Evolutionary conservation across 2,888 invertebrate species (phyloP).

Genomic region (Julus scanicus): DNA sequence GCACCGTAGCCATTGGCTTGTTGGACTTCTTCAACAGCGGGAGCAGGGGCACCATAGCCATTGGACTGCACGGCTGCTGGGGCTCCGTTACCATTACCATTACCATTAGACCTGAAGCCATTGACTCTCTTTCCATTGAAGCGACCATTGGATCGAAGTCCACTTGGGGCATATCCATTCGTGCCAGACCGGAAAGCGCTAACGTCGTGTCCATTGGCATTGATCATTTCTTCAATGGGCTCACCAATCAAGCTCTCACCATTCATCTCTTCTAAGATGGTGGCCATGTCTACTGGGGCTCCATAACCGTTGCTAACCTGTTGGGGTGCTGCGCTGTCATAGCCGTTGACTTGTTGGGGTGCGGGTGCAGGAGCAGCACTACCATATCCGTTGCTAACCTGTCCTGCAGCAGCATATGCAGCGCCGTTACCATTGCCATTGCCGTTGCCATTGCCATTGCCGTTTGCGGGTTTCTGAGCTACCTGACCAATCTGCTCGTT

Average conservation of each 20-base stretch:
- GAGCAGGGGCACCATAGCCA: neutral
- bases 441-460: neutral
- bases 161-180: constrained; percentile 2
- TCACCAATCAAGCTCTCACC: constrained; percentile 22
- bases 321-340: constrained; percentile 15
- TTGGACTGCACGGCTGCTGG: constrained; percentile 4
- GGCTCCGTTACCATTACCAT: constrained; percentile 26
- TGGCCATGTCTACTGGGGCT: neutral
- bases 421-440: constrained; percentile 28
- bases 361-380: constrained; percentile 22
- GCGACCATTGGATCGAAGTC: constrained; percentile 21
- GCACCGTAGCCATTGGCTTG: constrained; percentile 20
- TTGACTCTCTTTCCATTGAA: constrained; percentile 36
- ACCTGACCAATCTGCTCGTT: constrained; percentile 76
- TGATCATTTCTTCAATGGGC: constrained; percentile 24
- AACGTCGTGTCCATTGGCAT: constrained; percentile 17
- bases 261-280: neutral
- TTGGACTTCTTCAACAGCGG: neutral
- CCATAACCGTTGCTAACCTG: constrained; percentile 48
- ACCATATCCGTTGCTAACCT: constrained; percentile 52
- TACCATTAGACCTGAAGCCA: constrained; percentile 45
- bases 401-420: constrained; percentile 12
- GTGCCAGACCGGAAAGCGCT: neutral
- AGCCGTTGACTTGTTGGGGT: constrained; percentile 45
- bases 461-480: constrained; percentile 36